phyloP scores from a whole-genome alignment of 2,888 invertebrate genomes.

The Tinea semifulvella region DNA sequence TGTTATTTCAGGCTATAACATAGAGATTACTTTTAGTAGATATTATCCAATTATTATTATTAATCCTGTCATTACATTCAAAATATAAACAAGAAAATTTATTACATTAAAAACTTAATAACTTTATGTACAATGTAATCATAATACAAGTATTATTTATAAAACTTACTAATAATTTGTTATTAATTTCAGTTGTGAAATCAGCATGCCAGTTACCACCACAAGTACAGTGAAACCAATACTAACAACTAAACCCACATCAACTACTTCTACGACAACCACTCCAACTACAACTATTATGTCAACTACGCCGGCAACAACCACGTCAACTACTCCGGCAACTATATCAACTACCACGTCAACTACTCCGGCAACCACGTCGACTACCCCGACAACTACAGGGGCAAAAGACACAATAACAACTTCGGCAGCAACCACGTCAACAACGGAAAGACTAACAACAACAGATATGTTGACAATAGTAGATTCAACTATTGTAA shows the following conservation, averaged over 20 bases:
- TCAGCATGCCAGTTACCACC: constrained; percentile 38
- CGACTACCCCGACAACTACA: constrained; percentile 14
- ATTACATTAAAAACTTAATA: no score
- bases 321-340: constrained; percentile 18
- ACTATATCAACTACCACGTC: constrained; percentile 16
- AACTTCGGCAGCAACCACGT: neutral
- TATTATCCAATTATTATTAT: neutral
- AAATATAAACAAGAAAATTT: no score
- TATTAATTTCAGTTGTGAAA: constrained; percentile 44
- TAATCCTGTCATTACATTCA: neutral
- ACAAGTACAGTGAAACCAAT: constrained; percentile 35
- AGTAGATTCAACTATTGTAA: constrained; percentile 15
- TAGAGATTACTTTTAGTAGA: no score
- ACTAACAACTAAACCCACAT: constrained; percentile 19
- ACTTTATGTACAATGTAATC: no score
- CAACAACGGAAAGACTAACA: constrained; percentile 19
- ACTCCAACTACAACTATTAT: constrained; percentile 18
- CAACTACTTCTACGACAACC: constrained; percentile 17
- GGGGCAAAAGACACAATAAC: neutral
- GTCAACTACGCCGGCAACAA: constrained; percentile 14
- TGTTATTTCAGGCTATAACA: no score
- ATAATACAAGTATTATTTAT: no score
- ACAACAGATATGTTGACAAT: constrained; percentile 11
- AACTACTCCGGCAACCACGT: constrained; percentile 17
- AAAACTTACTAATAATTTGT: constrained; percentile 3